Percentiles rank a stretch among this genome's conserved stretches.
phyloP scores from a whole-genome alignment of 1,140 invertebrate genomes.

The Drosophila melanogaster region DNA sequence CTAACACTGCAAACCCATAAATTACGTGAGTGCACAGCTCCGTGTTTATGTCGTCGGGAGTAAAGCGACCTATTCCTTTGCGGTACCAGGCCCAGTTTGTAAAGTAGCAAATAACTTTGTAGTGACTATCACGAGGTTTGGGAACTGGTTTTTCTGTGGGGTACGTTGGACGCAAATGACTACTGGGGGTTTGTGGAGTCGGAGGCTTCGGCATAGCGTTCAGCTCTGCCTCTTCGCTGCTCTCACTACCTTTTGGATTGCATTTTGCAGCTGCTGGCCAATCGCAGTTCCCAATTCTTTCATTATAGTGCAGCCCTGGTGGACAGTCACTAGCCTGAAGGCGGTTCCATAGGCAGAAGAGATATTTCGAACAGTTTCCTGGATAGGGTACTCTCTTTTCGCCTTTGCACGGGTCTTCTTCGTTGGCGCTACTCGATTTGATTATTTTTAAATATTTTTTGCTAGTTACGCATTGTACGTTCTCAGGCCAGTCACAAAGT shows the following conservation, averaged over 20 bases:
- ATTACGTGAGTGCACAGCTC: conserved; percentile 95
- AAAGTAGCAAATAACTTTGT: conserved; percentile 95
- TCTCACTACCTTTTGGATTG: conserved; percentile 50
- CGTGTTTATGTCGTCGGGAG: conserved; percentile 93
- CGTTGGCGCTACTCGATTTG: conserved; percentile 60
- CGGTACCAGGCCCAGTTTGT: conserved; percentile 98
- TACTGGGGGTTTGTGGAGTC: conserved; percentile 52
- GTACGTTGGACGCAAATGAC: conserved; percentile 74
- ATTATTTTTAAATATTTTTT: conserved; percentile 67
- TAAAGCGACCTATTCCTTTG: conserved; percentile 91
- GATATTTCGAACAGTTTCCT: conserved; percentile 90
- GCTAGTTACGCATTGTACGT: conserved; percentile 78
- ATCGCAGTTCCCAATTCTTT: conserved; percentile 89
- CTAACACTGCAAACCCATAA: conserved; percentile 95
- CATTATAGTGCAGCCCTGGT: conserved; percentile 91
- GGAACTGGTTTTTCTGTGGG: conserved; percentile 80
- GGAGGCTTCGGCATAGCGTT: conserved; percentile 45
- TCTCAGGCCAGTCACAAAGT: conserved; percentile 89
- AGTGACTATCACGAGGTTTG: conserved; percentile 85
- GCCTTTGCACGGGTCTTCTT: conserved; percentile 87
- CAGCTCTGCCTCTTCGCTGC: not conserved
- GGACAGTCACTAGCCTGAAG: conserved; percentile 90
- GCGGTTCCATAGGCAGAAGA: conserved; percentile 91
- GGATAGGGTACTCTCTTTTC: conserved; percentile 88
- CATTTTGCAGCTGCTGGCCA: conserved; percentile 91